Conservation (phyloP, 1,140 invertebrate species). For the Scaptodrosophila lebanonensis region DNA sequence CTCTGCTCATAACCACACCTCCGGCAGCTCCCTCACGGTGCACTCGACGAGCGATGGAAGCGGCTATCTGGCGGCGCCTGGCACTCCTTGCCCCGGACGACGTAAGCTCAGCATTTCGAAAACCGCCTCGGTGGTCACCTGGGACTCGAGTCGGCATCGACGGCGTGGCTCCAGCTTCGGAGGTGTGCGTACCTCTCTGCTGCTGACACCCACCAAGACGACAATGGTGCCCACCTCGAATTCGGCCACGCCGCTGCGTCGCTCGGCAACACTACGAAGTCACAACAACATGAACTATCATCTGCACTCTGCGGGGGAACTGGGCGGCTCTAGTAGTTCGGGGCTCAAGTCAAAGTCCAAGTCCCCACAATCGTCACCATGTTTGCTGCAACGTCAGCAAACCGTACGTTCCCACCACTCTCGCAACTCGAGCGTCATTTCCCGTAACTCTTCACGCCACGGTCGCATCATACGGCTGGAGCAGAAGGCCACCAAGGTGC, state of each 20-base stretch:
- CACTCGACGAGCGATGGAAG: conserved; percentile 38
- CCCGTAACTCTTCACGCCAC: conserved; percentile 87
- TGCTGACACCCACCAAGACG: conserved; percentile 74
- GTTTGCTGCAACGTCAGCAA: conserved; percentile 76
- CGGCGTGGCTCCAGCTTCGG: conserved; percentile 81
- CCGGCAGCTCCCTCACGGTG: conserved; percentile 41
- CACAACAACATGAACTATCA: conserved; percentile 78
- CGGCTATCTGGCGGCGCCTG: conserved; percentile 46
- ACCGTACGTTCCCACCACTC: conserved; percentile 82
- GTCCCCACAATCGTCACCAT: conserved; percentile 77
- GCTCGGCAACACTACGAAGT: conserved; percentile 80
- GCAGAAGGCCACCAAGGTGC: conserved; percentile 95
- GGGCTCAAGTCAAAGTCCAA: conserved; percentile 40
- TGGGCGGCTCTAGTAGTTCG: conserved; percentile 13
- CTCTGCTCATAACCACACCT: conserved; percentile 32
- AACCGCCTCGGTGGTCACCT: conserved; percentile 80
- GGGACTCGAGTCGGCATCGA: conserved; percentile 80
- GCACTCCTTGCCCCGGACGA: conserved; percentile 51
- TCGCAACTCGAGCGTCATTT: conserved; percentile 87
- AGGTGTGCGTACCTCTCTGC: conserved; percentile 78
- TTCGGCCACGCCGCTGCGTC: conserved; percentile 78
- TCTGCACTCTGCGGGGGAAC: conserved; percentile 14
- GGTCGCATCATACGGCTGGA: conserved; percentile 89
- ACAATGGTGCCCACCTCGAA: conserved; percentile 66
- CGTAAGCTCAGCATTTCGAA: conserved; percentile 72